Evolutionary conservation across 2,888 invertebrate species (phyloP).

Genomic region (Agrotis clavis): DNA sequence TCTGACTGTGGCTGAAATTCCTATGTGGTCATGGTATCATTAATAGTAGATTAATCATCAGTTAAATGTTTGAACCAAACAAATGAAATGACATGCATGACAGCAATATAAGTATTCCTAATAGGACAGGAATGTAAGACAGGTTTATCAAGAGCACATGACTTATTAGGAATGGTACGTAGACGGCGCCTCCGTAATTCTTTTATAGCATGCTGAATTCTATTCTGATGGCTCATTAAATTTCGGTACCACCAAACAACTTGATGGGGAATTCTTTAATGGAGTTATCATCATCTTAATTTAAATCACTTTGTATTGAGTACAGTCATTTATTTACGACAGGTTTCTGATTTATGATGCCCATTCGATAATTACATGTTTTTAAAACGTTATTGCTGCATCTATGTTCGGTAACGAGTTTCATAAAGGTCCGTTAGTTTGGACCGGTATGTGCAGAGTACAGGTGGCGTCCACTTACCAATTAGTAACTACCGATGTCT

Average conservation of each 20-base stretch:
- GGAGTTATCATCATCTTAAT: constrained; percentile 60
- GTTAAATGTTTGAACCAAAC: not conserved
- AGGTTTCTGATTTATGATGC: constrained; percentile 60
- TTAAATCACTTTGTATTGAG: constrained; percentile 64
- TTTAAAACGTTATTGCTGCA: constrained; percentile 69
- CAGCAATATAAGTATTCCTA: constrained; percentile 34
- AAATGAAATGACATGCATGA: constrained; percentile 13
- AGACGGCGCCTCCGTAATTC: constrained; percentile 56
- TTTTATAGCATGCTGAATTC: constrained; percentile 37
- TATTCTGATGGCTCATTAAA: constrained; percentile 33
- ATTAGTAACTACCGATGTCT: constrained; percentile 83
- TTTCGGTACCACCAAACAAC: constrained; percentile 44
- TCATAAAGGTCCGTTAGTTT: constrained; percentile 80
- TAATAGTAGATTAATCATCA: not conserved
- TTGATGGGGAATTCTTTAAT: constrained; percentile 37
- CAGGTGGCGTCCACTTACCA: constrained; percentile 77
- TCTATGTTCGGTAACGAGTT: constrained; percentile 83
- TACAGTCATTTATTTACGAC: constrained; percentile 55
- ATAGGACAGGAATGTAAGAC: constrained; percentile 31
- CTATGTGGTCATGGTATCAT: not conserved
- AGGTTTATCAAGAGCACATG: constrained; percentile 46
- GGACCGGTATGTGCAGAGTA: constrained; percentile 78
- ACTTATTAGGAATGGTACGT: constrained; percentile 63
- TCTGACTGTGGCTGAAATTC: not conserved
- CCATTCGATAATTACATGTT: constrained; percentile 62